Conservation (phyloP, 1,140 invertebrate genomes). For the roundworm (Caenorhabditis elegans) region DNA sequence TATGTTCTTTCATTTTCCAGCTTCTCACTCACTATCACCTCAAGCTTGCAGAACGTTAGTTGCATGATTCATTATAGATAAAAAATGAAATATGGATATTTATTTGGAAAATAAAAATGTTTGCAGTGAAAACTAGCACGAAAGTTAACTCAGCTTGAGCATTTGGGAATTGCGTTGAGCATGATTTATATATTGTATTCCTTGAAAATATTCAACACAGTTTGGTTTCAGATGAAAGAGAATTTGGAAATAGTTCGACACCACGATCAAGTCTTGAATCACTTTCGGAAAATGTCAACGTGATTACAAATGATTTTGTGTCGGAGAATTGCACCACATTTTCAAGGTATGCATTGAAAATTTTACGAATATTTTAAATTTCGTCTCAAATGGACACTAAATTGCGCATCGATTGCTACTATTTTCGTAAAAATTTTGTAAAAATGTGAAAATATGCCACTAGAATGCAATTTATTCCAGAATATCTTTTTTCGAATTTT, state of each 20-base stretch:
- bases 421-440: no score
- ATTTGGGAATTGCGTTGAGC: conserved; percentile 1
- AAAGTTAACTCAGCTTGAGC: neutral
- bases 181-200: neutral
- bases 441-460: no score
- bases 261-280: conserved; percentile 57
- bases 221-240: conserved; percentile 60
- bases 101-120: no score
- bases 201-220: neutral
- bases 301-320: conserved; percentile 64
- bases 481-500: no score
- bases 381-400: no score
- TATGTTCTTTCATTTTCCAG: neutral
- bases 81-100: no score
- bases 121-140: neutral
- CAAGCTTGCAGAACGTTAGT: no score
- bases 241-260: conserved; percentile 54
- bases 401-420: no score
- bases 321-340: conserved; percentile 61
- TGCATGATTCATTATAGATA: no score
- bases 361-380: no score
- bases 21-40: neutral
- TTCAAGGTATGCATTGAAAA: conserved; percentile 48
- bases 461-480: no score
- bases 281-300: conserved; percentile 58